Evolutionary conservation across 1,140 invertebrate genomes (phyloP).

Genomic region (Condylostylus longicornis): DNA sequence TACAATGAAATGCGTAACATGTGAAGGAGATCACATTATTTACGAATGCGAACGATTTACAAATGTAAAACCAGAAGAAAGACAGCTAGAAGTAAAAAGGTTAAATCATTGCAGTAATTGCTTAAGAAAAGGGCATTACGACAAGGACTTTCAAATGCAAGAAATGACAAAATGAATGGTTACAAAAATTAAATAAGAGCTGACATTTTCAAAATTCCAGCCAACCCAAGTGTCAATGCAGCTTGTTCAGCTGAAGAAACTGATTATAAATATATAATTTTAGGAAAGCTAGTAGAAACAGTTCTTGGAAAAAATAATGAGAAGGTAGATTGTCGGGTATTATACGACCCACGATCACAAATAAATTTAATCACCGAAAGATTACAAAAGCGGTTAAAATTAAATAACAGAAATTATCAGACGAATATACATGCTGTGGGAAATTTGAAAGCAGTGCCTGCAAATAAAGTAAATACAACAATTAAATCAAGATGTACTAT

Average conservation of each 20-base stretch:
- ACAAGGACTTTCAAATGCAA: neutral
- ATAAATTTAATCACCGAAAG: constrained; percentile 6
- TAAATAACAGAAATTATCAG: neutral
- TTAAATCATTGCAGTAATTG: no score
- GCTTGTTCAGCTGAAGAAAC: no score
- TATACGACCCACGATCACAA: constrained; percentile 5
- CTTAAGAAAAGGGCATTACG: no score
- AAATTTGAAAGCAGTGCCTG: neutral
- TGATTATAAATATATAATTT: no score
- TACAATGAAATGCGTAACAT: no score
- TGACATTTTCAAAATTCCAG: no score
- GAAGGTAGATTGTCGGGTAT: constrained; percentile 2
- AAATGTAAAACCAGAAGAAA: no score
- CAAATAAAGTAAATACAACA: constrained; percentile 1
- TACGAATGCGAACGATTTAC: no score
- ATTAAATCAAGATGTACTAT: neutral
- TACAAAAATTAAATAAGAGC: no score
- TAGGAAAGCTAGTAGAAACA: neutral
- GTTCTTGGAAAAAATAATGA: neutral
- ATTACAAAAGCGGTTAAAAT: constrained; percentile 7
- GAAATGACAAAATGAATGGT: neutral
- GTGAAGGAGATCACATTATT: no score
- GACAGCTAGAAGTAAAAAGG: no score
- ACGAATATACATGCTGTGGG: constrained; percentile 4
- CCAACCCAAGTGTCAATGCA: neutral